Evolutionary conservation across 2,113 vertebrate genomes (phyloP), one percentile per base, ranked within the genome.

Genomic region (Pipra filicauda): DNA sequence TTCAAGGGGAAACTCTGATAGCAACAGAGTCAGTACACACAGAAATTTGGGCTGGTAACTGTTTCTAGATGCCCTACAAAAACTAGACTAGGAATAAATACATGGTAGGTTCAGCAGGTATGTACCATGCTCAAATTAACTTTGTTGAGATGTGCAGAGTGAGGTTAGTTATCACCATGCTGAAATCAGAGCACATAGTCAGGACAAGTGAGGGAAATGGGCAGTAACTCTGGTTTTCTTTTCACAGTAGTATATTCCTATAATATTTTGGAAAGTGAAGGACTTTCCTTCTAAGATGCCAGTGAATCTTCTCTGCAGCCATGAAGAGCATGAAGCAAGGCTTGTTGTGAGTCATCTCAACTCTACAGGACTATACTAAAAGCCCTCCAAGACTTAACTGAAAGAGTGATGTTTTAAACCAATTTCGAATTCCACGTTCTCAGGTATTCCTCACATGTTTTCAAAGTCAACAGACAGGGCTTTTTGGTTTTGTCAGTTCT

Each of bases 401-500:
- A 27, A 69, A 79, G 31, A 51, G 6, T 15, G 27, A 69, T 23
- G 21, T 46, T 64, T 91, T 35, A 72, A 76, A 82, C 14, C 10
- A 44, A 19, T 46, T 74, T 58, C 41, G 30, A 15, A 31, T 12
- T 85, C 24, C 9, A 22, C 54, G 17, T 35, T 78, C 43, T 66
- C 64, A 51, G 5, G 15, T 43, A 62, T 66, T 72, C 82, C 37
- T 65, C 80, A 83, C 31, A 48, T 39, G 51, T 6, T 19, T 49
- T 57, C 35, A 35, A 33, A 85, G 52, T 20, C 27, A 89, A 81
- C 0, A 81, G 28, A 67, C 3, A 16, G 6, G 4, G 1, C 0
- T 19, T 64, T 74, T 31, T 44, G 20, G 44, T 26, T 23, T 18
- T 39, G 5, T 11, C 51, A 70, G 17, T 85, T 78, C 74, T 46